Conservation (phyloP, 2,888 invertebrate genomes). For the Erebia aethiops region DNA sequence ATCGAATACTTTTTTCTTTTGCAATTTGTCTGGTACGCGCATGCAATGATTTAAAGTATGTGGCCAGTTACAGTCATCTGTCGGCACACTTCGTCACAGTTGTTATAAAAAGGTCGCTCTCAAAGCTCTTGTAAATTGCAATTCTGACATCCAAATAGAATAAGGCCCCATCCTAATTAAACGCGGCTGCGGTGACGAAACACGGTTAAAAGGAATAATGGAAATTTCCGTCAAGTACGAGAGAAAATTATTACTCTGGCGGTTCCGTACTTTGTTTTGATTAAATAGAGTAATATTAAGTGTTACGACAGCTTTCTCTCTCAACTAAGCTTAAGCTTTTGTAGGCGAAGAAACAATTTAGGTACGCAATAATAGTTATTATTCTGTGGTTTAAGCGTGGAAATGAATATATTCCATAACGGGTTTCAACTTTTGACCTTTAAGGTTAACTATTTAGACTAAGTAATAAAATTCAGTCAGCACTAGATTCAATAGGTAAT, state of each 20-base stretch:
- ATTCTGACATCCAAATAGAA: conserved; percentile 41
- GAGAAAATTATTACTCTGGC: neutral
- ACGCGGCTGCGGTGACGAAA: conserved; percentile 49
- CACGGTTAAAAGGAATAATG: conserved; percentile 43
- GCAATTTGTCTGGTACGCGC: no score
- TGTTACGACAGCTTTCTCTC: neutral
- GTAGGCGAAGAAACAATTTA: neutral
- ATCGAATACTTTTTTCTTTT: no score
- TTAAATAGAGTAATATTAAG: neutral
- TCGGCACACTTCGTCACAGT: conserved; percentile 22
- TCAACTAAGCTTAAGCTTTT: neutral
- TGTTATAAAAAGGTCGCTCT: conserved; percentile 37
- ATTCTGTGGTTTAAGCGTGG: no score
- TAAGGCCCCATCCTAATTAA: conserved; percentile 53
- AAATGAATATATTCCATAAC: no score
- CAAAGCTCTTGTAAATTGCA: conserved; percentile 42
- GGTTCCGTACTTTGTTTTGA: neutral
- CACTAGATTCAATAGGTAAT: no score
- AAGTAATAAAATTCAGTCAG: no score
- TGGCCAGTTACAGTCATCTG: neutral
- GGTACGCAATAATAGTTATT: no score
- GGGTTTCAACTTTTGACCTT: no score
- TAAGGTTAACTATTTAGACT: no score
- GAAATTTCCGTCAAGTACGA: conserved; percentile 31
- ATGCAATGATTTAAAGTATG: no score